A percentile compares a stretch with the other conserved stretches of the same genome.
These are phyloP conservation scores for Calameuta idolon DNA, from an alignment of 2,888 invertebrate species.

Conservation along the genomic window DNA sequence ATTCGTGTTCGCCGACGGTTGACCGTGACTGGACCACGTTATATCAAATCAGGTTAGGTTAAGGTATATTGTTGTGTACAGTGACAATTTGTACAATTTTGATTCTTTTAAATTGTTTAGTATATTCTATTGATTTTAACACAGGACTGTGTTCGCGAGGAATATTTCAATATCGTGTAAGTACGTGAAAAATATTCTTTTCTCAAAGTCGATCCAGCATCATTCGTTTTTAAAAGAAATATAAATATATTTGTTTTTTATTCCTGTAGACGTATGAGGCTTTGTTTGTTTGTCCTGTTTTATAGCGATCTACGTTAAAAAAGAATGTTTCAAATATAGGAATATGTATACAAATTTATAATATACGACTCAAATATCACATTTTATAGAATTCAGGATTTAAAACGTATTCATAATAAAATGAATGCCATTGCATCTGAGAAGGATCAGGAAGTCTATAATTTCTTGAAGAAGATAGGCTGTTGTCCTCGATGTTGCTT, in stretches of 20 bases:
- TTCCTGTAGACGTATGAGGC: neutral
- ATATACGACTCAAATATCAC: neutral
- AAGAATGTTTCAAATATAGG: neutral
- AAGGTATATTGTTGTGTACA: neutral
- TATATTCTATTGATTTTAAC: neutral
- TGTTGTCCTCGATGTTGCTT: conserved; percentile 79
- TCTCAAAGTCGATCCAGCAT: neutral
- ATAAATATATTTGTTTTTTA: neutral
- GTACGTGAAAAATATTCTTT: neutral
- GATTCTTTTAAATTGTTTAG: neutral
- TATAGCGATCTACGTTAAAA: neutral
- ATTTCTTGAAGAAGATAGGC: conserved; percentile 63
- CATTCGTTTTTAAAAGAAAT: neutral
- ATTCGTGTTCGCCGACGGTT: neutral
- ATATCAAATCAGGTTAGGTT: neutral
- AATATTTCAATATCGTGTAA: neutral
- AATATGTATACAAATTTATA: neutral
- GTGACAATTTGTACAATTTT: neutral
- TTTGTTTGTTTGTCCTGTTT: too few species aligned
- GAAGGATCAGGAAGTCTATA: conserved; percentile 34
- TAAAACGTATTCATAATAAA: neutral
- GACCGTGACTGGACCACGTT: neutral
- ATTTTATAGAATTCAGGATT: neutral
- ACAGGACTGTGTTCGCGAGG: neutral
- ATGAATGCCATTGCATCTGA: neutral